Percentiles rank a stretch among this genome's conserved stretches.
These are phyloP conservation scores for Chaenocephalus aceratus DNA, from an alignment of 2,113 vertebrate genomes.

Conservation along the genomic window DNA sequence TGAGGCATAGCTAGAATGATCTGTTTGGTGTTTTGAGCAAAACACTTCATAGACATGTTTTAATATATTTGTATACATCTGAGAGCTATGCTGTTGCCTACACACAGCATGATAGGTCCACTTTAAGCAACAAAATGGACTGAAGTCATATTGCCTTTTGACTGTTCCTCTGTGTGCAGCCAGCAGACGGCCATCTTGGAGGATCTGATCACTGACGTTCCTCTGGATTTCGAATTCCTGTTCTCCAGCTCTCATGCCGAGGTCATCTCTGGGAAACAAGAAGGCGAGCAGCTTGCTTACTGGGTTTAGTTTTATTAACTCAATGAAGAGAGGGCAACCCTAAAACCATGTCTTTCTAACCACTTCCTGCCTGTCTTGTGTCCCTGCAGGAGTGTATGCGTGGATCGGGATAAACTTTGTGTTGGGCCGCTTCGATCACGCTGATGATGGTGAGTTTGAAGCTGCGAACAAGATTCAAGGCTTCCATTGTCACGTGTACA, in stretches of 20 bases:
- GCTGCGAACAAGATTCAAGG: not conserved
- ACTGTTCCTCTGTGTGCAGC: conserved; percentile 71
- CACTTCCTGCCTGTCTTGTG: conserved; percentile 4
- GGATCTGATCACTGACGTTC: conserved; percentile 92
- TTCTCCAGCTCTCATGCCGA: conserved; percentile 96
- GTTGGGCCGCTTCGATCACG: conserved; percentile 93
- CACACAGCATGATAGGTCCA: too few species aligned
- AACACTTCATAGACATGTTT: too few species aligned
- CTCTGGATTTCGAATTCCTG: conserved; percentile 93
- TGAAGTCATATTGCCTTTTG: too few species aligned
- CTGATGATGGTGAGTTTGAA: conserved; percentile 88
- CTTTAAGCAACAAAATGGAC: too few species aligned
- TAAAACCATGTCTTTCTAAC: not conserved
- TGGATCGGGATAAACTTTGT: conserved; percentile 99
- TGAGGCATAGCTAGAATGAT: too few species aligned
- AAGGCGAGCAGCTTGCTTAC: conserved; percentile 84
- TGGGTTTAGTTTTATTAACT: not conserved
- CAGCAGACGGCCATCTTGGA: conserved; percentile 94
- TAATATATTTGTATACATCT: too few species aligned
- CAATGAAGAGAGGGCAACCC: not conserved
- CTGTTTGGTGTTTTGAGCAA: too few species aligned
- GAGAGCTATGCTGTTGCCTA: too few species aligned
- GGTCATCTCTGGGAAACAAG: conserved; percentile 98
- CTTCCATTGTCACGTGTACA: too few species aligned
- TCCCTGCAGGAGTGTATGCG: conserved; percentile 90